Evolutionary conservation across 1,140 invertebrate genomes (phyloP).

Genomic region (Drosophila oshimai): DNA sequence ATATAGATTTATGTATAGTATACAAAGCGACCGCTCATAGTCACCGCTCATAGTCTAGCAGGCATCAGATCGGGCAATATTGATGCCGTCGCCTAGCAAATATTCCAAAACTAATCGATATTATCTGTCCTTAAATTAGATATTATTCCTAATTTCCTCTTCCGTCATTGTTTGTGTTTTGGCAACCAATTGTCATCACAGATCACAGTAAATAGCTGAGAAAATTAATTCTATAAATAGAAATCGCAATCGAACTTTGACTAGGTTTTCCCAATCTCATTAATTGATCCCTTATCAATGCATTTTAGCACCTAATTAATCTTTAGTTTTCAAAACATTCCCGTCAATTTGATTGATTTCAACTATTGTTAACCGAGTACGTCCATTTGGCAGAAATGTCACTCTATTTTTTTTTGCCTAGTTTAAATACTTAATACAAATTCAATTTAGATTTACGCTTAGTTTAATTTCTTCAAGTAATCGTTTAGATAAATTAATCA

Average conservation of each 20-base stretch:
- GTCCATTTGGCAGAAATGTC: slow-evolving; percentile 17
- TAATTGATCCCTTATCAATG: background rate
- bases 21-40: slow-evolving; percentile 1
- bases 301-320: background rate
- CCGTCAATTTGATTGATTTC: slow-evolving; percentile 39
- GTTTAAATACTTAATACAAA: background rate
- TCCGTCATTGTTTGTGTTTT: background rate
- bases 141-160: background rate
- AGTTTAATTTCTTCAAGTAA: no score
- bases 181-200: background rate
- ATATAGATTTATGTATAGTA: slow-evolving; percentile 24
- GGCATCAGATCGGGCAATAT: slow-evolving; percentile 2
- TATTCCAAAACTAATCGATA: slow-evolving; percentile 21
- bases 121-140: slow-evolving; percentile 7
- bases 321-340: slow-evolving; percentile 8
- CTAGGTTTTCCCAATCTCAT: background rate
- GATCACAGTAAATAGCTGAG: background rate
- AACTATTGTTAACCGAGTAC: slow-evolving; percentile 21
- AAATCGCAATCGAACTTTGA: background rate
- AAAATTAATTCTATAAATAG: background rate
- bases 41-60: slow-evolving; percentile 2
- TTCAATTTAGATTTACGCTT: background rate
- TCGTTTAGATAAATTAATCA: background rate
- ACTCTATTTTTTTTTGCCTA: background rate
- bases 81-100: slow-evolving; percentile 10